Conservation (phyloP, 2,888 invertebrate genomes). For the Acleris laterana region DNA sequence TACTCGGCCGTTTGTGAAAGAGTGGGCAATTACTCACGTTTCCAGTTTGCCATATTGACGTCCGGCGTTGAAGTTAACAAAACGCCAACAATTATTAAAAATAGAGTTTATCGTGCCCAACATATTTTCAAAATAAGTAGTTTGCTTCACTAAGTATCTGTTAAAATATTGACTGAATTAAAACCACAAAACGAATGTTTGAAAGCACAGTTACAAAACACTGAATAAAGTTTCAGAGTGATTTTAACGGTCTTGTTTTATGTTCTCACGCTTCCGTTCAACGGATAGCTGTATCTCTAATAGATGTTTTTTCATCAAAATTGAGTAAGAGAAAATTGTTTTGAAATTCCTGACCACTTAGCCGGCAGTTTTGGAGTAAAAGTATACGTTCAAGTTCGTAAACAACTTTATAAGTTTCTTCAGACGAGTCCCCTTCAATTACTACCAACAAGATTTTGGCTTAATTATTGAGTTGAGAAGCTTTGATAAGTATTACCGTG, state of each 20-base stretch:
- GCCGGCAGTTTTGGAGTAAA: conserved; percentile 39
- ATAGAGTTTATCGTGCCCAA: neutral
- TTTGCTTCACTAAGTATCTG: neutral
- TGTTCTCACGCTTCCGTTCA: neutral
- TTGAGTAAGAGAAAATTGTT: conserved; percentile 46
- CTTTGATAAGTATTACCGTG: conserved; percentile 2
- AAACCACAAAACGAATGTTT: neutral
- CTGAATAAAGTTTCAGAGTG: neutral
- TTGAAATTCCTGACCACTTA: conserved; percentile 46
- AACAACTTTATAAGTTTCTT: conserved; percentile 55
- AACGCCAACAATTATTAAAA: neutral
- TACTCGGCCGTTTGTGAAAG: neutral
- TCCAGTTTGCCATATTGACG: neutral
- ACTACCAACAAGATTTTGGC: conserved; percentile 53
- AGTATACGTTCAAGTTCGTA: conserved; percentile 43
- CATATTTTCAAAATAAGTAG: neutral
- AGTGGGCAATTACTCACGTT: conserved; percentile 9
- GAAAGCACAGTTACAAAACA: neutral
- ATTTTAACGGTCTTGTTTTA: conserved; percentile 1
- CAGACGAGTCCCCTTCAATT: conserved; percentile 62
- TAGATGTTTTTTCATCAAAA: conserved; percentile 19
- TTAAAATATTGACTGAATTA: neutral
- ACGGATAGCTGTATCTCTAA: neutral
- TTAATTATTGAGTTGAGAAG: conserved; percentile 27
- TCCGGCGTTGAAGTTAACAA: neutral